phyloP scores from a whole-genome alignment of 1,140 invertebrate genomes.

The Drosophila pallidifrons region DNA sequence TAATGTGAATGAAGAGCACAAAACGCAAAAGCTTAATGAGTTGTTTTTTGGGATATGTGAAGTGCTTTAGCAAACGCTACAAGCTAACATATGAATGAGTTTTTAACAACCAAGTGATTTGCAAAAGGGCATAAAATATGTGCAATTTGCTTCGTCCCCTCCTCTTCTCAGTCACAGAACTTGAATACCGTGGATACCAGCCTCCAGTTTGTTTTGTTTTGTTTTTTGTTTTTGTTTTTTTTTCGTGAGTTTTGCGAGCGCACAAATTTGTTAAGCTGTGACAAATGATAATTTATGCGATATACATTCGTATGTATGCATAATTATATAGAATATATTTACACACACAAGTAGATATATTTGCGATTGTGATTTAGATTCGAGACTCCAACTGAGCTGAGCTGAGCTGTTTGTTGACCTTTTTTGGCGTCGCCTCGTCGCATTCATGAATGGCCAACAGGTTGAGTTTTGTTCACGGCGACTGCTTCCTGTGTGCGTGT shows the following conservation, averaged over 20 bases:
- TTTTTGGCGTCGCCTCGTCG: conserved; percentile 16
- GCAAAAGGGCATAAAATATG: conserved; percentile 14
- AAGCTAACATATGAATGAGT: background rate
- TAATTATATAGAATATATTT: conserved; percentile 12
- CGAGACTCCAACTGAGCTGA: background rate
- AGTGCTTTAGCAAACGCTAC: background rate
- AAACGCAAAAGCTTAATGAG: conserved; percentile 4
- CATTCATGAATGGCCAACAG: conserved; percentile 44
- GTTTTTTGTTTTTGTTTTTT: conserved; percentile 8
- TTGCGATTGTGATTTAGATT: conserved; percentile 8
- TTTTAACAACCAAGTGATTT: background rate
- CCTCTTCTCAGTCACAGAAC: too few species aligned
- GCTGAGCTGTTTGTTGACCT: conserved; percentile 45
- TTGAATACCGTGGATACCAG: background rate
- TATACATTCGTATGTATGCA: background rate
- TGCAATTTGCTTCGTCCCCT: background rate
- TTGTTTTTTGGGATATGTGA: background rate
- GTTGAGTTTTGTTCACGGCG: conserved; percentile 16
- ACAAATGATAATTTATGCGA: conserved; percentile 47
- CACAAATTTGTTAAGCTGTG: conserved; percentile 55
- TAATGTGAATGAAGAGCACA: too few species aligned
- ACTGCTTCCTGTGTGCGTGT: conserved; percentile 31
- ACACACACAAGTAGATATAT: background rate
- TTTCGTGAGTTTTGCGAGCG: conserved; percentile 55
- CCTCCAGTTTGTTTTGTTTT: background rate